Conservation (phyloP, 2,888 invertebrate genomes). For the Tortrix viridana region DNA sequence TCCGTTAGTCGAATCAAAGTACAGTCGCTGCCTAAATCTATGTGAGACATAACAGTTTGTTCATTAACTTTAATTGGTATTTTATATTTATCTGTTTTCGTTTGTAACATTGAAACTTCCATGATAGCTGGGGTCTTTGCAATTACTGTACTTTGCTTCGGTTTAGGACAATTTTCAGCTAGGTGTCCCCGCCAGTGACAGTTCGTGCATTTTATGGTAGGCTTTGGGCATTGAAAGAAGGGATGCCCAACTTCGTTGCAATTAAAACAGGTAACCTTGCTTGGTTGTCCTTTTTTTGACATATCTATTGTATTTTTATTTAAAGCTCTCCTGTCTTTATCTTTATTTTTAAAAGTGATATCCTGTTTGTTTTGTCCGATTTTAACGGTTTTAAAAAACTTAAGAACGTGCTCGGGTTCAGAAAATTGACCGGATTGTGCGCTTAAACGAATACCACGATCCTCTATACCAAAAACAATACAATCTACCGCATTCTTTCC, state of each 20-base stretch:
- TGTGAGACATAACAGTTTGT: neutral
- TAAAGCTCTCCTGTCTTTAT: neutral
- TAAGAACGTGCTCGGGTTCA: neutral
- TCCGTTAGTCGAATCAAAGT: no score
- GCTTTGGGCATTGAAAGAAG: no score
- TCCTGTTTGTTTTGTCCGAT: neutral
- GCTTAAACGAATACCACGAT: neutral
- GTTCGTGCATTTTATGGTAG: no score
- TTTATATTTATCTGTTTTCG: neutral
- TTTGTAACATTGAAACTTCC: neutral
- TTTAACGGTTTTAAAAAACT: neutral
- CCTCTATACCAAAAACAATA: neutral
- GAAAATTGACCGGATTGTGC: neutral
- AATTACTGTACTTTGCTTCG: neutral
- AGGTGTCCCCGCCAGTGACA: no score
- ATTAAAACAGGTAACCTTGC: no score
- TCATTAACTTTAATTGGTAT: neutral
- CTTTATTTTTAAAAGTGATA: neutral
- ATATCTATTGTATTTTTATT: neutral
- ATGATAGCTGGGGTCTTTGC: neutral
- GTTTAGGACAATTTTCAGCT: neutral
- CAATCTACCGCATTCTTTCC: constrained; percentile 1
- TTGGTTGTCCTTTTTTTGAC: neutral
- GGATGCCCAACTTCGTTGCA: no score
- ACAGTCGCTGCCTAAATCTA: no score